These are phyloP conservation scores for Drosophila cardini DNA, from an alignment of 1,140 invertebrate species.

Conservation along the genomic window DNA sequence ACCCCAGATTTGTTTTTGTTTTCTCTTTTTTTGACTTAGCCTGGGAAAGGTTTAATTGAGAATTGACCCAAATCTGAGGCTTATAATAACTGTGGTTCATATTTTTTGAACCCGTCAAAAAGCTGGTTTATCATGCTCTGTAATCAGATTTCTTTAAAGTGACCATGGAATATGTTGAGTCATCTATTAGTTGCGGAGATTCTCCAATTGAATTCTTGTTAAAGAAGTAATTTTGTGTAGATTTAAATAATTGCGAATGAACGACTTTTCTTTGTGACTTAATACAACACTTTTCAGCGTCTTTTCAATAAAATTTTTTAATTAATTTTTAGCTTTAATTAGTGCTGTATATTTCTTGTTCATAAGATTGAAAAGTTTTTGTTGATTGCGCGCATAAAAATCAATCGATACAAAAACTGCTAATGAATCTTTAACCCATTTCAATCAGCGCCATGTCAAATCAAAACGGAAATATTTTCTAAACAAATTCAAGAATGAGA, in stretches of 20 bases:
- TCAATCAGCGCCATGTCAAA: slow-evolving; percentile 73
- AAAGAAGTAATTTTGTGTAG: not conserved
- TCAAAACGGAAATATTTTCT: slow-evolving; percentile 79
- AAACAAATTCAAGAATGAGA: slow-evolving; percentile 62
- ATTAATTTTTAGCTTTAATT: too few relatives aligned
- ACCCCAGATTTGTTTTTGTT: not conserved
- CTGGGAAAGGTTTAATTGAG: slow-evolving; percentile 30
- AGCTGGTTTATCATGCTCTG: slow-evolving; percentile 6
- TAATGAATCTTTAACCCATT: slow-evolving; percentile 73
- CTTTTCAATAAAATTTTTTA: not conserved
- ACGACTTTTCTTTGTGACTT: not conserved
- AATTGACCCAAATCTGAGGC: slow-evolving; percentile 16
- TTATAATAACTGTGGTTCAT: slow-evolving; percentile 27
- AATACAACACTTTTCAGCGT: not conserved
- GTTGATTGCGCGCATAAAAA: slow-evolving; percentile 63
- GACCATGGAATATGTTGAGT: slow-evolving; percentile 26
- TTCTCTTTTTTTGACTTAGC: slow-evolving; percentile 4
- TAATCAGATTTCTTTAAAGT: slow-evolving; percentile 2
- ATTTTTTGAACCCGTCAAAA: slow-evolving; percentile 16
- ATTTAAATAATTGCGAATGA: slow-evolving; percentile 1
- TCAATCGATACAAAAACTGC: slow-evolving; percentile 49
- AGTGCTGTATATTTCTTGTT: too few relatives aligned
- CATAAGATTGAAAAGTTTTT: slow-evolving; percentile 33
- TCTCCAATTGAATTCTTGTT: not conserved
- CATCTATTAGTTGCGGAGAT: slow-evolving; percentile 7